phyloP scores from a whole-genome alignment of 2,113 vertebrate genomes.

The Syrrhaptes paradoxus region DNA sequence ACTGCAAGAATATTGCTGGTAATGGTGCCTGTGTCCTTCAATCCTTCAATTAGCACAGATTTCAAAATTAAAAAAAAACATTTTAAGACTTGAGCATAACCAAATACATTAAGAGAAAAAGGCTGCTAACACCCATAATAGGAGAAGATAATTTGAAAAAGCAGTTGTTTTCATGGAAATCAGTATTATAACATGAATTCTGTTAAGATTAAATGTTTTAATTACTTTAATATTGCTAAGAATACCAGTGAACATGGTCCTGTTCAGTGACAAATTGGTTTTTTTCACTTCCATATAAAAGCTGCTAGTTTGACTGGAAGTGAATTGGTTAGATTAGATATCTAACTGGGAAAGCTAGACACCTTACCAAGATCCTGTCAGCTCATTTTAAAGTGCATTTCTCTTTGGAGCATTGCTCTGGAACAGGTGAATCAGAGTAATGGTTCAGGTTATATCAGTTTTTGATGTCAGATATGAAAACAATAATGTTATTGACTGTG shows the following conservation, averaged over 20 bases:
- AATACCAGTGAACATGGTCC: neutral
- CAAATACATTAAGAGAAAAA: neutral
- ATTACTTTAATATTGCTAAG: constrained; percentile 6
- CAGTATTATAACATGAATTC: neutral
- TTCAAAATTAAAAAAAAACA: neutral
- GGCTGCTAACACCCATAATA: neutral
- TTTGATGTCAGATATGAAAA: neutral
- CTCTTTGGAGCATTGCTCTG: neutral
- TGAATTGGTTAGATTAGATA: neutral
- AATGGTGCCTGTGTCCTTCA: neutral
- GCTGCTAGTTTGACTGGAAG: neutral
- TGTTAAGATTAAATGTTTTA: neutral
- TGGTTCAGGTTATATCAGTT: neutral
- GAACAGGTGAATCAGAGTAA: neutral
- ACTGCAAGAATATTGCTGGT: neutral
- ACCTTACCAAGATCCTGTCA: neutral
- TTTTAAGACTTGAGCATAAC: neutral
- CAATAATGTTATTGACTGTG: neutral
- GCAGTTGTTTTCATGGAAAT: constrained; percentile 4
- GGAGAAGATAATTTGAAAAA: constrained; percentile 39
- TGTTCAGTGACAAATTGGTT: neutral
- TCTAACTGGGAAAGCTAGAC: neutral
- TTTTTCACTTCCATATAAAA: neutral
- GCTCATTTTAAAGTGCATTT: neutral
- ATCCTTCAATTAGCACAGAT: neutral